Conservation (phyloP, 1,140 invertebrate species). For the Brachionus rotundiformis region DNA sequence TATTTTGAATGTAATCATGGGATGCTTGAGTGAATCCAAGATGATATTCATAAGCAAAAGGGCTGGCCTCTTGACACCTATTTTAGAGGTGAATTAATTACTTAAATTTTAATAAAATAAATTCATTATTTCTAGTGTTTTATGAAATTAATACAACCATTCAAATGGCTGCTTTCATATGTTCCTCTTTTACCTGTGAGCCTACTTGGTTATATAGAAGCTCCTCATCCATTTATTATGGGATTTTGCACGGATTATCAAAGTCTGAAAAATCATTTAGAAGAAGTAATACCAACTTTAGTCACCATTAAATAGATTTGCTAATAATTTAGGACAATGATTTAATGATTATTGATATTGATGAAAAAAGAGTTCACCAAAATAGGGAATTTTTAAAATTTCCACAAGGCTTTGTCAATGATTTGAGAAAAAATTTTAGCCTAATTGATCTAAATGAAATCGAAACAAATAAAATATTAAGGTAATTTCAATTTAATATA, state of each 20-base stretch:
- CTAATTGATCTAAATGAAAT: not conserved
- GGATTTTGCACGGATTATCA: conserved; percentile 16
- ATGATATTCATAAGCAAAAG: conserved; percentile 38
- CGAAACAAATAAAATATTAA: not conserved
- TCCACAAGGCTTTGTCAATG: not conserved
- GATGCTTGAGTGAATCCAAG: not conserved
- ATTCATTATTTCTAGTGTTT: conserved; percentile 25
- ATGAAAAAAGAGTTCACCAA: not conserved
- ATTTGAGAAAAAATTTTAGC: not conserved
- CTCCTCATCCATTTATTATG: conserved; percentile 50
- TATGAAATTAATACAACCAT: conserved; percentile 44
- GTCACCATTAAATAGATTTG: not conserved
- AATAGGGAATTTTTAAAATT: not conserved
- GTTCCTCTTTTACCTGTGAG: conserved; percentile 3
- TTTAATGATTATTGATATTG: conserved; percentile 38
- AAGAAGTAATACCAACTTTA: too few relatives aligned
- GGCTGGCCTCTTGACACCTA: conserved; percentile 7
- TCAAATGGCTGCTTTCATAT: conserved; percentile 46
- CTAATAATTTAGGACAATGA: not conserved
- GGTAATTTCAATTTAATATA: not conserved
- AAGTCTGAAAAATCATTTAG: not conserved
- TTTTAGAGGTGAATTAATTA: not conserved
- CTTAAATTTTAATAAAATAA: not conserved
- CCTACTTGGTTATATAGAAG: conserved; percentile 37
- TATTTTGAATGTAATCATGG: not conserved